Base-by-base conservation (phyloP, 1,140 invertebrate genomes). In the Drosophila simulans region DNA sequence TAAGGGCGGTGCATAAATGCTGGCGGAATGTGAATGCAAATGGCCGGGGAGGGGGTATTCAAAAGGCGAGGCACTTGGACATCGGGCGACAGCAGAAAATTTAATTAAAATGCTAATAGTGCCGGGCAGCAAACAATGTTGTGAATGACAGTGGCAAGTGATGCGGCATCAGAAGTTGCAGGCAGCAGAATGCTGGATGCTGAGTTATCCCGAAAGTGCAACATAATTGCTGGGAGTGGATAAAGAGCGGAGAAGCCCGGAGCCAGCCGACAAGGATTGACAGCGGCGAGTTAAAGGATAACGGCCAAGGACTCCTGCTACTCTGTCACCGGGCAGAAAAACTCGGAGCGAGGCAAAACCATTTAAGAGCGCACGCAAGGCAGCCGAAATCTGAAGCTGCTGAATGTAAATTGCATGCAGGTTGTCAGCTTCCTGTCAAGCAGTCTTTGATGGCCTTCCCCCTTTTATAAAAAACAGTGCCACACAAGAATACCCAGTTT, bases 51-150 rank as follows among this genome's bases (percentile, higher is more conserved):
- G 25, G 5, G n/a, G 27, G 4, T 35, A 43, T 34, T 8, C 27
- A 22, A 37, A 39, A 20, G 31, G 40, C 27, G 35, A 40, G 37
- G 42, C 43, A 49, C 58, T 54, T 53, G 40, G 58, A 70, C 37
- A 60, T 35, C 52, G 68, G 62, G 48, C 64, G 82, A 66, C 80
- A 80, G 71, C 73, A 88, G 64, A 66, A 72, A 89, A 89, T 89
- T 89, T 89, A 89, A 89, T 89, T 84, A 89, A 89, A 89, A 89
- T 89, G 84, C 84, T 89, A 89, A 89, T 89, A 84, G 84, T 73
- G 64, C 59, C 52, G 49, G 59, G 60, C 52, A 63, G 80, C 72
- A 69, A 56, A 88, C 84, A 89, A 80, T 80, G 80, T 83, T 84
- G 85, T 73, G 80, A 86, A 70, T 75, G 73, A 74, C 82, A 58